phyloP scores from a whole-genome alignment of 2,113 vertebrate species.

The Arenaria interpres region DNA sequence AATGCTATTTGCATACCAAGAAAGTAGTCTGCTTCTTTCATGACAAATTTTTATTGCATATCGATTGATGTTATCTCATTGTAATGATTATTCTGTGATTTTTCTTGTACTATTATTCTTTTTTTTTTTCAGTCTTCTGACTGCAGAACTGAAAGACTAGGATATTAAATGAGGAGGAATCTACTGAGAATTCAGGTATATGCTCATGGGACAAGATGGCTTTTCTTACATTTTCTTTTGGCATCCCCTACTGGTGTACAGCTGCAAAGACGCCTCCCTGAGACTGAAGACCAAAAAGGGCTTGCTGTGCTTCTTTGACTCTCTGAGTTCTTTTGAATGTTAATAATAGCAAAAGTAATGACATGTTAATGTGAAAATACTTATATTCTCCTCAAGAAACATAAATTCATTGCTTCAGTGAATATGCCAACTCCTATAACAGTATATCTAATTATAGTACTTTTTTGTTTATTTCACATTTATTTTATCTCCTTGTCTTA shows the following conservation, averaged over 20 bases:
- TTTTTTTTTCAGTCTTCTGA: background rate
- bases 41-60: background rate
- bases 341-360: background rate
- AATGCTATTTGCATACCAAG: background rate
- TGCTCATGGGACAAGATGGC: background rate
- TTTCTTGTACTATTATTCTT: background rate
- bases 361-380: background rate
- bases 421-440: background rate
- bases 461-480: background rate
- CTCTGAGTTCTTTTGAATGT: background rate
- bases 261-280: background rate
- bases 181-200: background rate
- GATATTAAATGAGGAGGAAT: background rate
- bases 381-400: background rate
- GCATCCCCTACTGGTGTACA: conserved; percentile 6
- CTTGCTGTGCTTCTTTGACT: background rate
- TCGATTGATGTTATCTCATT: background rate
- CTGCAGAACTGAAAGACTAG: background rate
- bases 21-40: background rate
- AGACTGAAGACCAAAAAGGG: background rate
- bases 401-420: background rate
- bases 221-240: conserved; percentile 3
- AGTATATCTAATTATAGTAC: background rate
- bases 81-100: background rate
- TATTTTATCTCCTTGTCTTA: background rate